Evolutionary conservation across 2,113 vertebrate genomes (phyloP).

Genomic region (Arizona elegans): DNA sequence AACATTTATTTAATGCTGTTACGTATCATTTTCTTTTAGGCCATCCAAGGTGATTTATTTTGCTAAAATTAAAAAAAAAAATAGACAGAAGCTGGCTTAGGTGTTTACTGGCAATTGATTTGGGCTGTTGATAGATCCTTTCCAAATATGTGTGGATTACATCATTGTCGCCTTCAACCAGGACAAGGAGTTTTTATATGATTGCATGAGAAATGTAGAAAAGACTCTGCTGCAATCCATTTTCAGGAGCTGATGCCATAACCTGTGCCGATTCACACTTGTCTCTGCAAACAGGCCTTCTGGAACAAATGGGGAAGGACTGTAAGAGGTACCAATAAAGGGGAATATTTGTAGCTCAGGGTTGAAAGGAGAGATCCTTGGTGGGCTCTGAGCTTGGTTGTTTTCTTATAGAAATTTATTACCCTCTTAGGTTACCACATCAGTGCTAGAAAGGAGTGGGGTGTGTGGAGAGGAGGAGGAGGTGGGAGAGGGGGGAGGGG

Average conservation of each 20-base stretch:
- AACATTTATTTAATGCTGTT: neutral
- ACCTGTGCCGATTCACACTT: neutral
- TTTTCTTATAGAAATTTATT: too few species aligned
- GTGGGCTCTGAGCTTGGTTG: neutral
- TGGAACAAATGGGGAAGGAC: neutral
- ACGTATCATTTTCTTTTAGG: neutral
- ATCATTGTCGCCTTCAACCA: neutral
- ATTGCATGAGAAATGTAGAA: neutral
- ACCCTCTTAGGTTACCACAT: too few species aligned
- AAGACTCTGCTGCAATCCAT: neutral
- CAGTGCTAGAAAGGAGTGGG: too few species aligned
- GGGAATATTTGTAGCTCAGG: neutral
- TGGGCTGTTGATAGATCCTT: neutral
- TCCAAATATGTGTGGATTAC: neutral
- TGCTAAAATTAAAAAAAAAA: neutral
- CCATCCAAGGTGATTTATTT: neutral
- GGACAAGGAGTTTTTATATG: neutral
- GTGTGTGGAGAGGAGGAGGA: too few species aligned
- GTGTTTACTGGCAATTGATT: neutral
- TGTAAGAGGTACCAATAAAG: neutral
- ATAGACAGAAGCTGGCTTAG: neutral
- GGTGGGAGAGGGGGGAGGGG: too few species aligned
- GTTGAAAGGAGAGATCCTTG: neutral
- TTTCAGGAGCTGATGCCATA: neutral
- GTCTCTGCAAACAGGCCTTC: neutral